These are phyloP conservation scores for Auanema freiburgensis DNA, from an alignment of 2,888 invertebrate genomes.

Conservation along the genomic window DNA sequence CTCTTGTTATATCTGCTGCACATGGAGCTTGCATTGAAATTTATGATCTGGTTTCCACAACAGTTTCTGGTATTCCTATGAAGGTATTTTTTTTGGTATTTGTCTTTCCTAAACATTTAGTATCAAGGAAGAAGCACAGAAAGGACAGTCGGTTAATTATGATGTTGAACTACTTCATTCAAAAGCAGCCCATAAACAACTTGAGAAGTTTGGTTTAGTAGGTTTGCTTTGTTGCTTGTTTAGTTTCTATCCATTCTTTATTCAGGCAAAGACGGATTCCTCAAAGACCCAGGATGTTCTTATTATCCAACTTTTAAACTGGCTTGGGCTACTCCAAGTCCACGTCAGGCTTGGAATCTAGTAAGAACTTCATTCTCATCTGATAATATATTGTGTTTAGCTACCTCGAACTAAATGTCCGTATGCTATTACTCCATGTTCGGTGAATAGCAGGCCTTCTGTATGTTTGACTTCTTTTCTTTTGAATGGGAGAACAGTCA, in stretches of 20 bases:
- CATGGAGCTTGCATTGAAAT: conserved; percentile 71
- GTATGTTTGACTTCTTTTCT: conserved; percentile 95
- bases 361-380: conserved; percentile 18
- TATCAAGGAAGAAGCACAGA: conserved; percentile 48
- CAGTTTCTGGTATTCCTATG: conserved; percentile 98
- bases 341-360: conserved; percentile 41
- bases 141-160: conserved; percentile 94
- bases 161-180: conserved; percentile 93
- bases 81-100: conserved; percentile 69
- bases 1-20: conserved; percentile 15
- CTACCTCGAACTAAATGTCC: conserved; percentile 73
- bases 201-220: conserved; percentile 28
- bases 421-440: conserved; percentile 81
- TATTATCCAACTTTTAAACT: conserved; percentile 75
- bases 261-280: conserved; percentile 4
- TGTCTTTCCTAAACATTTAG: neutral
- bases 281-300: conserved; percentile 4
- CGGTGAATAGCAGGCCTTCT: conserved; percentile 87
- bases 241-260: too few species aligned
- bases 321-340: conserved; percentile 91
- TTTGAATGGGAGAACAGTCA: conserved; percentile 75
- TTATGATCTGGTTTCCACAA: conserved; percentile 88
- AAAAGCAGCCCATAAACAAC: conserved; percentile 34
- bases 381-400: conserved; percentile 19
- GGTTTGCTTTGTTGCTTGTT: conserved; percentile 5